Evolutionary conservation across 2,113 vertebrate species (phyloP).

Genomic region (Polypterus senegalus): DNA sequence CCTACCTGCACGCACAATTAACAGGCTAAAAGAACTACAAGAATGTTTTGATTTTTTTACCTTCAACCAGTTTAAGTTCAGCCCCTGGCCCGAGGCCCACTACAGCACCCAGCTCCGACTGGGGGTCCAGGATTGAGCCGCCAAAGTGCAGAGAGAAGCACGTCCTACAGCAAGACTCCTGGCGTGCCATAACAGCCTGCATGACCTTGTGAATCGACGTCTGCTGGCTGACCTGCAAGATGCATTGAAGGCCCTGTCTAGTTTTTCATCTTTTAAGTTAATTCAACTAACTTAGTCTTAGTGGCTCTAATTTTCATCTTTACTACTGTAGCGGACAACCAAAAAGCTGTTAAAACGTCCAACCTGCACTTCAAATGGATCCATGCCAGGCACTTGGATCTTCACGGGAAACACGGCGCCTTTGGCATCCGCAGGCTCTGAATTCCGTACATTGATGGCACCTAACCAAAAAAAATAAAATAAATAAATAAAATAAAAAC

Average conservation of each 20-base stretch:
- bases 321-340: neutral
- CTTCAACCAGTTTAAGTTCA: slow-evolving; percentile 48
- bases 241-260: too few relatives aligned
- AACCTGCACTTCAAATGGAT: slow-evolving; percentile 56
- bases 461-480: too few relatives aligned
- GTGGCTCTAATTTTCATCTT: too few relatives aligned
- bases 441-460: neutral
- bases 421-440: slow-evolving; percentile 24
- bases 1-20: too few relatives aligned
- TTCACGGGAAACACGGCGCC: slow-evolving; percentile 42
- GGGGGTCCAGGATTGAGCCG: slow-evolving; percentile 42
- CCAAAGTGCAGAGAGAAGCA: slow-evolving; percentile 40
- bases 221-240: slow-evolving; percentile 39
- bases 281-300: too few relatives aligned
- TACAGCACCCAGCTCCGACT: slow-evolving; percentile 38
- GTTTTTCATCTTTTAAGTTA: too few relatives aligned
- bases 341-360: slow-evolving; percentile 6
- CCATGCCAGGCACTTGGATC: slow-evolving; percentile 54
- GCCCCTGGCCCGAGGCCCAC: slow-evolving; percentile 50
- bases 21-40: too few relatives aligned
- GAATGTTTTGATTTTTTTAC: slow-evolving; percentile 20
- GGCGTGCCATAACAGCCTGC: slow-evolving; percentile 34
- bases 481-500: too few relatives aligned
- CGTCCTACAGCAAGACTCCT: slow-evolving; percentile 51
- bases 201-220: slow-evolving; percentile 52